Evolutionary conservation across 1,140 invertebrate species (phyloP).

Genomic region (Drosophila asahinai): DNA sequence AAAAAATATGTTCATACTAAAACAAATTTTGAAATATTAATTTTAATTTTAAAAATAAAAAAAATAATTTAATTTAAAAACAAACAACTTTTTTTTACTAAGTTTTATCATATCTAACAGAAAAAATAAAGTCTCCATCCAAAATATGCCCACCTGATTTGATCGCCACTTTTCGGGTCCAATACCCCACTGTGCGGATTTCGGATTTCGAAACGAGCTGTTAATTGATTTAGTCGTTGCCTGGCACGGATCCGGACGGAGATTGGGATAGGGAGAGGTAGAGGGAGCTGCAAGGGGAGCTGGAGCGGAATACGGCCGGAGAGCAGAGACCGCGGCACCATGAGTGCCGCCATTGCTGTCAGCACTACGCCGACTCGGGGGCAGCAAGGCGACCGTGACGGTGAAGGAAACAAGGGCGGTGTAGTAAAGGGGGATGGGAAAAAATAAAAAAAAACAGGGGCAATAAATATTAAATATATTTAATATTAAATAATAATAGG

Average conservation of each 20-base stretch:
- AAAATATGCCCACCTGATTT: no score
- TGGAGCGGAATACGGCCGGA: neutral
- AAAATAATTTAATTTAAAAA: no score
- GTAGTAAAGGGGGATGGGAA: neutral
- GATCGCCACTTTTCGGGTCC: no score
- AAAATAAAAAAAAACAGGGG: neutral
- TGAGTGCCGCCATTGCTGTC: constrained; percentile 82
- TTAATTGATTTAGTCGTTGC: constrained; percentile 82
- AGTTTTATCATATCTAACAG: no score
- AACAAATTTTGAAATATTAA: no score
- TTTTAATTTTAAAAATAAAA: no score
- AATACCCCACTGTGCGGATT: no score
- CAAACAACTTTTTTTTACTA: no score
- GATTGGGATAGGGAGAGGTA: constrained; percentile 2
- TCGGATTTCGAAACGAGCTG: constrained; percentile 75
- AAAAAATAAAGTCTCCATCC: no score
- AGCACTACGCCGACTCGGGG: constrained; percentile 53
- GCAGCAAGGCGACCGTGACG: constrained; percentile 62
- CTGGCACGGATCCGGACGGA: constrained; percentile 38
- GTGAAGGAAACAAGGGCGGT: constrained; percentile 40
- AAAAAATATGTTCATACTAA: no score
- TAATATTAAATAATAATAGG: no score
- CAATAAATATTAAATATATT: neutral
- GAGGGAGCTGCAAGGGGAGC: neutral
- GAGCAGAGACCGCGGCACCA: constrained; percentile 19